Percentiles rank a stretch among this genome's conserved stretches.
Evolutionary conservation across 2,888 invertebrate genomes (phyloP).

Genomic region (Sminthurinus aureus): DNA sequence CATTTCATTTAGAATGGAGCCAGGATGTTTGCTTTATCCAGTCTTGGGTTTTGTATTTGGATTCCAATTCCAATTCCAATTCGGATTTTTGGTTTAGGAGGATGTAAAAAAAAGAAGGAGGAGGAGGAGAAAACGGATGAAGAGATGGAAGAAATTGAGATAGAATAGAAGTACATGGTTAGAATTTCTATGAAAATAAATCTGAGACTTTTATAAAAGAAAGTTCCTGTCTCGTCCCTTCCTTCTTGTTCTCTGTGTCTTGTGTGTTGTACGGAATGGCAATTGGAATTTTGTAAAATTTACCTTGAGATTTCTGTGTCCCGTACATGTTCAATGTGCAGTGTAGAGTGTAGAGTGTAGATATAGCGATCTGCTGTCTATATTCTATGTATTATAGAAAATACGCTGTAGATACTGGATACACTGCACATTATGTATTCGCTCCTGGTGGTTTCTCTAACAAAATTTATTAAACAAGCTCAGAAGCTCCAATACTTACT

Average conservation of each 20-base stretch:
- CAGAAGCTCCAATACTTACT: neutral
- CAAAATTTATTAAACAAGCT: constrained; percentile 1
- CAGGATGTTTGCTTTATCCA: neutral
- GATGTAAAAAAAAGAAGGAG: too few relatives aligned
- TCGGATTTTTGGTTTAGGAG: neutral
- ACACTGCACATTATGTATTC: neutral
- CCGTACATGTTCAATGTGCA: too few relatives aligned
- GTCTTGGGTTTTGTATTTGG: neutral
- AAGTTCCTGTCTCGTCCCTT: neutral
- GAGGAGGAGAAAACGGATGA: too few relatives aligned
- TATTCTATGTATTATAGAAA: neutral
- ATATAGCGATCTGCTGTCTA: neutral
- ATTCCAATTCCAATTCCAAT: too few relatives aligned
- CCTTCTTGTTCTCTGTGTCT: neutral
- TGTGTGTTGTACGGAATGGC: neutral
- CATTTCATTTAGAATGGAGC: neutral
- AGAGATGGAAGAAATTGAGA: too few relatives aligned
- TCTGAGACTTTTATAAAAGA: neutral
- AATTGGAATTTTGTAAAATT: neutral
- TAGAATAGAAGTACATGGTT: neutral
- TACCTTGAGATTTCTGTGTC: neutral
- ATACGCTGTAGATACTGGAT: too few relatives aligned
- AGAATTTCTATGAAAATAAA: neutral
- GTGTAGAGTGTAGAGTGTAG: neutral
- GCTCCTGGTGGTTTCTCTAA: neutral